These are phyloP conservation scores for Chymomyza amoena DNA, from an alignment of 2,888 invertebrate genomes.

Conservation along the genomic window DNA sequence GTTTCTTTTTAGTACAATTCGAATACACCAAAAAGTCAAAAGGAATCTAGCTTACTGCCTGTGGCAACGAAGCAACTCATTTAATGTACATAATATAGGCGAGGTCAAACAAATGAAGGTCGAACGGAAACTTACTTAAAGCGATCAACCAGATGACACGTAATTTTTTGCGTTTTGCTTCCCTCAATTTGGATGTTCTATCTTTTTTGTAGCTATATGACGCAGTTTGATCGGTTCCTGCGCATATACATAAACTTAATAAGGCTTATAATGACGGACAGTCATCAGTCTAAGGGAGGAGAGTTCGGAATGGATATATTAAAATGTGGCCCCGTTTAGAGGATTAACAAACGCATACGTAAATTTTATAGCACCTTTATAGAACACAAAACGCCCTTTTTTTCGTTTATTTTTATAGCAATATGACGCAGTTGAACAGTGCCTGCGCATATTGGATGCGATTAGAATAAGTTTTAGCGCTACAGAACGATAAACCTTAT, in stretches of 20 bases:
- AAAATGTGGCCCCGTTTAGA: neutral
- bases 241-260: neutral
- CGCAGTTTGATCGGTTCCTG: neutral
- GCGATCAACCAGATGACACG: neutral
- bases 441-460: slow-evolving; percentile 48
- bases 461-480: neutral
- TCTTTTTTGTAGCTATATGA: slow-evolving; percentile 10
- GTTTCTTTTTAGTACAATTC: neutral
- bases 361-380: neutral
- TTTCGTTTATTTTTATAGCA: slow-evolving; percentile 41
- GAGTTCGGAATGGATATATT: neutral
- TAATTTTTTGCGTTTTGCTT: neutral
- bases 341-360: neutral
- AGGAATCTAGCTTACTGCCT: neutral
- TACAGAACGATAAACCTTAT: neutral
- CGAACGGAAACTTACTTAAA: neutral
- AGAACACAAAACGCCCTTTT: slow-evolving; percentile 20
- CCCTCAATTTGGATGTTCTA: slow-evolving; percentile 4
- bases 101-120: neutral
- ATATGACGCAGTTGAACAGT: slow-evolving; percentile 38
- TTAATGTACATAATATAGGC: neutral
- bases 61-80: neutral
- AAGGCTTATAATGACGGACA: neutral
- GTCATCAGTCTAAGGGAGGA: neutral
- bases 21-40: neutral